These are phyloP conservation scores for Hypocryptadius cinnamomeus DNA, from an alignment of 2,113 vertebrate genomes.

Conservation along the genomic window DNA sequence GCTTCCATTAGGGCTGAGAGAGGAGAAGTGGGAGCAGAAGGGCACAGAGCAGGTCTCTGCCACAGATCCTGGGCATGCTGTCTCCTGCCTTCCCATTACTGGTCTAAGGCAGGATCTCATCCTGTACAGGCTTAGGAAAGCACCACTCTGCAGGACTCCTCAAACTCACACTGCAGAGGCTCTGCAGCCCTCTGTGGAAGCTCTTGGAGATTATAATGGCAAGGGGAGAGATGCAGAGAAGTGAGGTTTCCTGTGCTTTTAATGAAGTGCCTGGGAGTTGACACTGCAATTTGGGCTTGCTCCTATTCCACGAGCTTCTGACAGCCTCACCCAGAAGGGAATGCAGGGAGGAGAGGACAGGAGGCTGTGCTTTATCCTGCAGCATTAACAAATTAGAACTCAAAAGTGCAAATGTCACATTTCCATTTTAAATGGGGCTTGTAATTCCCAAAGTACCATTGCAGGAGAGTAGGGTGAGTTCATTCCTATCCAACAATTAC, in stretches of 20 bases:
- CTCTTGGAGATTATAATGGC: not conserved
- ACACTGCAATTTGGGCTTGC: not conserved
- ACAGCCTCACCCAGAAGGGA: not conserved
- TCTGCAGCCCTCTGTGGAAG: not conserved
- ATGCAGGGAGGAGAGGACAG: not conserved
- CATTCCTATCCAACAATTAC: not conserved
- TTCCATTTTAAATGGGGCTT: not conserved
- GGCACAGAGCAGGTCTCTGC: not conserved
- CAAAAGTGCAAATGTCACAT: not conserved
- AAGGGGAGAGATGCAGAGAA: not conserved
- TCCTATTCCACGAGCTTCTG: not conserved
- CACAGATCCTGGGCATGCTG: rapidly evolving
- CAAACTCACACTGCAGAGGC: not conserved
- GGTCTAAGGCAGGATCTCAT: not conserved
- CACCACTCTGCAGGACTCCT: not conserved
- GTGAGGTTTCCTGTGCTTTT: not conserved
- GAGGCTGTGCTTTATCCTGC: not conserved
- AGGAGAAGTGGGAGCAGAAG: not conserved
- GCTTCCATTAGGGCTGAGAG: not conserved
- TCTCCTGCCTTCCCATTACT: not conserved
- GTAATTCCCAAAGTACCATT: not conserved
- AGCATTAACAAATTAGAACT: not conserved
- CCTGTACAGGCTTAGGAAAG: not conserved
- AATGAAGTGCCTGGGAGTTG: not conserved
- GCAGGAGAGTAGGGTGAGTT: not conserved